Evolutionary conservation across 1,140 invertebrate species (phyloP), one percentile per base, ranked within the genome.

Genomic region (Pseudomyrmex dendroicus): DNA sequence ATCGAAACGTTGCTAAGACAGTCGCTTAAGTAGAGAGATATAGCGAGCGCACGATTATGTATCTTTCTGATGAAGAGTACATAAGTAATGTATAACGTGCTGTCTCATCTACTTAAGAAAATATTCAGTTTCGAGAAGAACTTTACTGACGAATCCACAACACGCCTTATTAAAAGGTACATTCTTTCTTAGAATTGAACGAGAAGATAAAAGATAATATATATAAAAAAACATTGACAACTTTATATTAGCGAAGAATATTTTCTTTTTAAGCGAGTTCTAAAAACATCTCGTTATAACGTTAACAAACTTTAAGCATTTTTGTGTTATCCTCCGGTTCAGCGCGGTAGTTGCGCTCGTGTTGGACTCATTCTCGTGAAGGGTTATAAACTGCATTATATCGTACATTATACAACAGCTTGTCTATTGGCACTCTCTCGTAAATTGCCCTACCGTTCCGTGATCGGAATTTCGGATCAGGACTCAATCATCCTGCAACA

Each of bases 331-430:
- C 15, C 15, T 13, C 13, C 50, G 12, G 12, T 80, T 59, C 22
- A 20, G 48, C 10, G 62, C 73, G 48, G 63, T 5, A 67, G 63
- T 54, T 67, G 1, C 64, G 10, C 15, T 50, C 44, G 74, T 46
- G 46, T 57, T 63, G 66, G 44, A 70, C 70, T 80, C 66, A 59
- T 72, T 50, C 76, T 80, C 9, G 64, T 13, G 2, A 20, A 48
- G 64, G 22, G 44, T 13, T 70, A 59, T 80, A 80, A 70, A 61
- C 66, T 22, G 66, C 44, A 70, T 80, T 72, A 80, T 80, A 48
- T 70, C 66, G 76, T 70, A 80, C 44, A 72, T 80, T 80, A 80
- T 80, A 80, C 54, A 80, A 80, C 66, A 72, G 76, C 76, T 35
- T 80, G 66, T 80, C 66, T 61, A 80, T 70, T 72, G 66, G 54